Evolutionary conservation across 2,797 vertebrate species (phyloP).

Genomic region (Orientallactaga sibirica): DNA sequence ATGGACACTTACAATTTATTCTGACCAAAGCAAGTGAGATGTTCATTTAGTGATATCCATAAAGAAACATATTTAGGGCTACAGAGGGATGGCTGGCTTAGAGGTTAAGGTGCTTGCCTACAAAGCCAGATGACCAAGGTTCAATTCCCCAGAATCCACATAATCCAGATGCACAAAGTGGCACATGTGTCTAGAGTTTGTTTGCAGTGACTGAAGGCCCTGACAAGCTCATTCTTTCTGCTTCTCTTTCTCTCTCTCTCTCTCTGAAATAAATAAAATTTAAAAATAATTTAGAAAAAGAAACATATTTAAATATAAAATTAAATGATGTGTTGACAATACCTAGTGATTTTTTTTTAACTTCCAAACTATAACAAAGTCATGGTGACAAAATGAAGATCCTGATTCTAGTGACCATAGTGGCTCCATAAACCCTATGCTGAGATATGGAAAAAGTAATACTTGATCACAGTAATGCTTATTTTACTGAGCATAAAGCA

Average conservation of each 20-base stretch:
- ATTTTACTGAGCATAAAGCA: not conserved
- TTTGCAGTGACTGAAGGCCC: no score
- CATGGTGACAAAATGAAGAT: not conserved
- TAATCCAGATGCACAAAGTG: no score
- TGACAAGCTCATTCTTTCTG: no score
- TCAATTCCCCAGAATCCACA: no score
- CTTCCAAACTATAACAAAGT: slow-evolving; percentile 39
- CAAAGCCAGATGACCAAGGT: no score
- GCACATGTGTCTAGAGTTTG: no score
- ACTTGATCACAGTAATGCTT: not conserved
- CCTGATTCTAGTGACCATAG: not conserved
- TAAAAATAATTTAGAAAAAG: not conserved
- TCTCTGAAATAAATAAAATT: not conserved
- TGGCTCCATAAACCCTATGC: not conserved
- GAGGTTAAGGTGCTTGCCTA: no score
- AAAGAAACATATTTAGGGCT: not conserved
- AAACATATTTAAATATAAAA: not conserved
- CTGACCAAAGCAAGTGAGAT: slow-evolving; percentile 46
- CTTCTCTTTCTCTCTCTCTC: no score
- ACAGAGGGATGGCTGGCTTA: no score
- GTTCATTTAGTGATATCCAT: not conserved
- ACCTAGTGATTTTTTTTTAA: not conserved
- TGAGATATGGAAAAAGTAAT: not conserved
- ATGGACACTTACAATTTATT: slow-evolving; percentile 21
- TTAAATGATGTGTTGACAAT: not conserved